These are phyloP conservation scores for Centrocercus urophasianus DNA, from an alignment of 2,113 vertebrate species.

Conservation along the genomic window DNA sequence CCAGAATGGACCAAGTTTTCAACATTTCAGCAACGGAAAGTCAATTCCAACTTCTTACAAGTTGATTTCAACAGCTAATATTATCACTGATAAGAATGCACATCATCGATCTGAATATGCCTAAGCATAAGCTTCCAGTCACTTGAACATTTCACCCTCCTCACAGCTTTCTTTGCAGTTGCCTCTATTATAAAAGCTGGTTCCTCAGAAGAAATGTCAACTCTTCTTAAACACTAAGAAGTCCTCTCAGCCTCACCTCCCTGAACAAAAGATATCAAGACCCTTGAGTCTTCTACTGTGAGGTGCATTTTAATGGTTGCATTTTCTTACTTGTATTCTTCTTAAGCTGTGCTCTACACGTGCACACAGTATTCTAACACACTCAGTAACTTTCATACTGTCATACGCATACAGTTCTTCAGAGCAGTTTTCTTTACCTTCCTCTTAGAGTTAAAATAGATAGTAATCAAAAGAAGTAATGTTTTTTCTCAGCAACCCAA, in stretches of 20 bases:
- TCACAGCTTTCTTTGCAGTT: not conserved
- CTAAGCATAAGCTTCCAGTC: not conserved
- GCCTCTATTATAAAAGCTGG: not conserved
- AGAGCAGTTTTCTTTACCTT: not conserved
- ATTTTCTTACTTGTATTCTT: not conserved
- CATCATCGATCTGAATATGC: not conserved
- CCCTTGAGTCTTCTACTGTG: not conserved
- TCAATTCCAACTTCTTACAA: not conserved
- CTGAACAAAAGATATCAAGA: not conserved
- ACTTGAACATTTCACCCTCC: not conserved
- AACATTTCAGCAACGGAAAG: not conserved
- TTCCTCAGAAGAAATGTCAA: not conserved
- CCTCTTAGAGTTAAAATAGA: not conserved
- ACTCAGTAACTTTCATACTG: not conserved
- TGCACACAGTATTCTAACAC: not conserved
- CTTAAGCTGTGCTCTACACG: not conserved
- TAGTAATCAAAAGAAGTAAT: not conserved
- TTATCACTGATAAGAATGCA: not conserved
- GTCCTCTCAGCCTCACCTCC: not conserved
- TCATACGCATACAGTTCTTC: not conserved
- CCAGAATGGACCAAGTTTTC: not conserved
- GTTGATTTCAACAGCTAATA: not conserved
- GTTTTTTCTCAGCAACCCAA: not conserved
- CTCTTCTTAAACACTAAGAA: not conserved
- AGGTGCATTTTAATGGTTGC: accelerated